A percentile compares a stretch with the other conserved stretches of the same genome.
Conservation (phyloP, 1,140 invertebrate species). For the Spodoptera litura region DNA sequence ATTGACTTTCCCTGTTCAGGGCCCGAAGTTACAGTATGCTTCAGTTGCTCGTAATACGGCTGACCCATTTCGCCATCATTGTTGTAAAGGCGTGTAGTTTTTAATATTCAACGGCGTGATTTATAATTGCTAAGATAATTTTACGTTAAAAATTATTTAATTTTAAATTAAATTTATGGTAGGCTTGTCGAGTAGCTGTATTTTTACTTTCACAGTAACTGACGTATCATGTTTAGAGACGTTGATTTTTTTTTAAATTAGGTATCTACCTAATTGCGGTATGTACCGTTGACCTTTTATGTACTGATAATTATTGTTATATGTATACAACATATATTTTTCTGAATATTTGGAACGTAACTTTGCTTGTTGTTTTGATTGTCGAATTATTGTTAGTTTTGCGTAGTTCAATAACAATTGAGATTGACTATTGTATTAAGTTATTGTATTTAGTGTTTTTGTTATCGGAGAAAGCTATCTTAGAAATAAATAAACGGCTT, state of each 20-base stretch:
- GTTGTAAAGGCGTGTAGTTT: conserved; percentile 37
- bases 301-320: too few relatives aligned
- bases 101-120: conserved; percentile 30
- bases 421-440: too few relatives aligned
- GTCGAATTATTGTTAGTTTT: too few relatives aligned
- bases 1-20: conserved; percentile 63
- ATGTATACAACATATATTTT: too few relatives aligned
- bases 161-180: not conserved
- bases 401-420: too few relatives aligned
- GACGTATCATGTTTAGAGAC: too few relatives aligned
- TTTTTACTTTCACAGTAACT: conserved; percentile 4
- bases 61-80: conserved; percentile 54
- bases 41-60: conserved; percentile 50
- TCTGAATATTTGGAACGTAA: too few relatives aligned
- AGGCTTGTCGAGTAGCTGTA: not conserved
- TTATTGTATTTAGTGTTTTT: too few relatives aligned
- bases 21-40: conserved; percentile 53
- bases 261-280: too few relatives aligned
- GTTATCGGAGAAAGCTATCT: not conserved
- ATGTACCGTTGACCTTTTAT: too few relatives aligned
- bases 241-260: too few relatives aligned
- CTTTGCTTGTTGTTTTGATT: too few relatives aligned
- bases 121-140: conserved; percentile 28
- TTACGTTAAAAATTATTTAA: not conserved
- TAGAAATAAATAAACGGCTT: not conserved